Evolutionary conservation across 2,888 invertebrate genomes (phyloP), one percentile per base, ranked within the genome.

Genomic region (Parthenolecanium corni): DNA sequence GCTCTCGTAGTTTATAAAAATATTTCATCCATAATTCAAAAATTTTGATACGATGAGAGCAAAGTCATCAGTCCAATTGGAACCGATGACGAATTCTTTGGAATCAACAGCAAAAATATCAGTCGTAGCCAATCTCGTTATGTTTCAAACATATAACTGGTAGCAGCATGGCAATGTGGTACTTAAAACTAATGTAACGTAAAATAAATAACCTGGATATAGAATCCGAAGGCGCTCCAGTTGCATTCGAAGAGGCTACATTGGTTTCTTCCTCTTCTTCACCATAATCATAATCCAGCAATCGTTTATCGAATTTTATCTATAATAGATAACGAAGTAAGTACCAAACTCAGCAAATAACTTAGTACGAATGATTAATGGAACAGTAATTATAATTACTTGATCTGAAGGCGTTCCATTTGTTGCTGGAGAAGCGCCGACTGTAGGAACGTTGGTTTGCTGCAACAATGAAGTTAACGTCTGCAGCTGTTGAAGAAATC

Each of bases 261-360:
- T 64, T 75, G 65, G 79, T 81, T 42, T 85, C 84, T n/a, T 91
- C 91, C 62, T 91, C 91, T 67, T 92, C 92, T 69, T 91, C 91
- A 63, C 88, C 91, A 72, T 93, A 93, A 74, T 93, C 92, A 74
- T 89, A 93, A 74, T 92, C 87, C 65, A 93, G 76, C 16, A 92
- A 75, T 72, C 91, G 89, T 71, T 89, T 82, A 72, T 88, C 88
- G 73, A 89, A 89, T 72, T 87, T 87, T 3, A 85, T 80, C 63
- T 71, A 56, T 6, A 57, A 65, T 1, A 21, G 42, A 2, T 14
- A 38, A 5, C 18, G 21, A 12, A 42, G 54, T 31, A 25, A 38
- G 14, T 20, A 21, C 21, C 4, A 14, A 46, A n/a, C n/a, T n/a
- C n/a, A n/a, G n/a, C 31, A 31, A 31, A 31, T 9, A 31, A 31